Conservation (phyloP, 2,797 vertebrate genomes). For the Coregonus ussuriensis region DNA sequence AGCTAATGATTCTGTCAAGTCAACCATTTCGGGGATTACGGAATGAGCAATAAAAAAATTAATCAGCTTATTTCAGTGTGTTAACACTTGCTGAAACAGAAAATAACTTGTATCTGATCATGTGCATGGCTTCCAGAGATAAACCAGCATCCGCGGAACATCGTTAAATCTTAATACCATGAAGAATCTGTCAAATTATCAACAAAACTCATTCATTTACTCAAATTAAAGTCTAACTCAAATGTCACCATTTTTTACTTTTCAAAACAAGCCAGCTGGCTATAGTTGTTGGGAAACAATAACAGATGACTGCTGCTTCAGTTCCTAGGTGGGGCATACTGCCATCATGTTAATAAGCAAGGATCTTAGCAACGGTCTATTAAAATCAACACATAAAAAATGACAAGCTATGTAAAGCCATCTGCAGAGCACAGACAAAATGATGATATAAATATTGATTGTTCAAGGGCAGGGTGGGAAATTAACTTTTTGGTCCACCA, state of each 20-base stretch:
- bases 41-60: constrained; percentile 34
- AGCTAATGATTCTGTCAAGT: constrained; percentile 33
- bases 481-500: too few relatives aligned
- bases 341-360: constrained; percentile 23
- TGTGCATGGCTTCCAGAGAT: constrained; percentile 28
- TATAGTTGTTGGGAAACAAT: constrained; percentile 17
- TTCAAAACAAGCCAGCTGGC: constrained; percentile 19
- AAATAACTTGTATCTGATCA: constrained; percentile 26
- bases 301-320: constrained; percentile 40
- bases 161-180: constrained; percentile 11
- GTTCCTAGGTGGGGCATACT: constrained; percentile 22
- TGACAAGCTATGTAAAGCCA: constrained; percentile 18
- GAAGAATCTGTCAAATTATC: constrained; percentile 8
- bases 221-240: constrained; percentile 13
- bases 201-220: constrained; percentile 9
- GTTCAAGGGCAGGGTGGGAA: not conserved
- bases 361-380: constrained; percentile 22
- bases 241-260: constrained; percentile 13
- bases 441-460: constrained; percentile 40
- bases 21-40: constrained; percentile 31
- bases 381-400: constrained; percentile 45
- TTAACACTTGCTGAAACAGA: constrained; percentile 44
- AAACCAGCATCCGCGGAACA: constrained; percentile 23
- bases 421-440: constrained; percentile 32
- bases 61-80: constrained; percentile 28